Percentiles rank a stretch among this genome's conserved stretches.
These are phyloP conservation scores for Sinonovacula constricta DNA, from an alignment of 1,140 invertebrate genomes.

Conservation along the genomic window DNA sequence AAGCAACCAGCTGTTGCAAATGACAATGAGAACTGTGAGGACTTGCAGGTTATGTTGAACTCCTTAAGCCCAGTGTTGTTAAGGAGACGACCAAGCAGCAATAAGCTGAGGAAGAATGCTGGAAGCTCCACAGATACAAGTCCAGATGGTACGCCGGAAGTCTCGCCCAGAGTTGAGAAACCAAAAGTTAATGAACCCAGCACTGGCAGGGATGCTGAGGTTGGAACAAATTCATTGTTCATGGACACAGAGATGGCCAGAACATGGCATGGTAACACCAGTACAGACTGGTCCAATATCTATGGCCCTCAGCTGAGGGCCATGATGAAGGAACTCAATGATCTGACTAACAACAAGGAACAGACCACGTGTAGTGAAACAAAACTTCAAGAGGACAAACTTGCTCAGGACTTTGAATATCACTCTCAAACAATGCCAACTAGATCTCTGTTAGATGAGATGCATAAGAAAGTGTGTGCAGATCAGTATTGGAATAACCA, in stretches of 20 bases:
- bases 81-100: slow-evolving; percentile 51
- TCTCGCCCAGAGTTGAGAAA: slow-evolving; percentile 9
- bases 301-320: slow-evolving; percentile 58
- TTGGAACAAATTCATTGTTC: slow-evolving; percentile 26
- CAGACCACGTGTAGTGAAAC: not conserved
- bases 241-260: slow-evolving; percentile 60
- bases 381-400: not conserved
- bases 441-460: slow-evolving; percentile 57
- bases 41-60: slow-evolving; percentile 71
- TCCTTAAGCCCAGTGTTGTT: slow-evolving; percentile 68
- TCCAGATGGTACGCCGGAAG: slow-evolving; percentile 36
- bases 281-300: slow-evolving; percentile 56
- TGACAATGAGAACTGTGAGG: slow-evolving; percentile 58
- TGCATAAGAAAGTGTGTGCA: slow-evolving; percentile 65
- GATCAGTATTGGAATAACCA: slow-evolving; percentile 57
- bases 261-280: slow-evolving; percentile 63
- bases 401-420: slow-evolving; percentile 24
- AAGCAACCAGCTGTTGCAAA: not conserved
- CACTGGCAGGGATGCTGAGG: slow-evolving; percentile 8
- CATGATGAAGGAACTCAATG: slow-evolving; percentile 47
- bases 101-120: slow-evolving; percentile 10
- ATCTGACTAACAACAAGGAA: slow-evolving; percentile 13
- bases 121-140: slow-evolving; percentile 32
- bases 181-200: not conserved
- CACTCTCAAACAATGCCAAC: slow-evolving; percentile 51